These are phyloP conservation scores for Charaxes varanes DNA, from an alignment of 1,140 invertebrate species.

Conservation along the genomic window DNA sequence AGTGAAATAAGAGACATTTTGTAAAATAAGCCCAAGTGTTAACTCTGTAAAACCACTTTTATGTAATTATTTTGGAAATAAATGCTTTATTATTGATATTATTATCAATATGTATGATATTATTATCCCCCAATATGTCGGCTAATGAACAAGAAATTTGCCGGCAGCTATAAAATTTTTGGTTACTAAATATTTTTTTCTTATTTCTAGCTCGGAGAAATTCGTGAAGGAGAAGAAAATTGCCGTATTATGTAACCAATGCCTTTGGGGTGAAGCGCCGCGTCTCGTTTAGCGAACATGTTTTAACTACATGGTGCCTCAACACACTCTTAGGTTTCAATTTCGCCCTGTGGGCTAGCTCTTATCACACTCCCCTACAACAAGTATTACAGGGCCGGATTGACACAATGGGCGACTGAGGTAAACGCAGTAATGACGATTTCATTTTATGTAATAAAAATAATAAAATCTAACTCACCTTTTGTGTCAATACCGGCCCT, in stretches of 20 bases:
- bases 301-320: conserved; percentile 36
- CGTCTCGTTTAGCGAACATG: conserved; percentile 12
- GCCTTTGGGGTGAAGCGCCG: conserved; percentile 8
- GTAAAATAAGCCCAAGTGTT: no score
- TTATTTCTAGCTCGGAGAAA: conserved; percentile 48
- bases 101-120: no score
- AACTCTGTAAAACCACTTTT: no score
- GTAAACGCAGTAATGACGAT: background rate
- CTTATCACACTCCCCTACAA: conserved; percentile 7
- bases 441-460: background rate
- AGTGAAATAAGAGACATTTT: no score
- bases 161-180: background rate
- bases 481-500: conserved; percentile 18
- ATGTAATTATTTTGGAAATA: no score
- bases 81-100: no score
- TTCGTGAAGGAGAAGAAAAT: conserved; percentile 62
- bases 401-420: conserved; percentile 10
- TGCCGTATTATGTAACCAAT: conserved; percentile 62
- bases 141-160: background rate
- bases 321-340: conserved; percentile 15
- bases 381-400: conserved; percentile 4
- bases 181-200: conserved; percentile 1
- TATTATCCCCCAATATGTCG: no score
- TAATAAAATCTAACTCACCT: conserved; percentile 17
- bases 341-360: conserved; percentile 17